A percentile compares a stretch with the other conserved stretches of the same genome.
phyloP scores from a whole-genome alignment of 2,113 vertebrate genomes.

The Tricholaema leucomelas region DNA sequence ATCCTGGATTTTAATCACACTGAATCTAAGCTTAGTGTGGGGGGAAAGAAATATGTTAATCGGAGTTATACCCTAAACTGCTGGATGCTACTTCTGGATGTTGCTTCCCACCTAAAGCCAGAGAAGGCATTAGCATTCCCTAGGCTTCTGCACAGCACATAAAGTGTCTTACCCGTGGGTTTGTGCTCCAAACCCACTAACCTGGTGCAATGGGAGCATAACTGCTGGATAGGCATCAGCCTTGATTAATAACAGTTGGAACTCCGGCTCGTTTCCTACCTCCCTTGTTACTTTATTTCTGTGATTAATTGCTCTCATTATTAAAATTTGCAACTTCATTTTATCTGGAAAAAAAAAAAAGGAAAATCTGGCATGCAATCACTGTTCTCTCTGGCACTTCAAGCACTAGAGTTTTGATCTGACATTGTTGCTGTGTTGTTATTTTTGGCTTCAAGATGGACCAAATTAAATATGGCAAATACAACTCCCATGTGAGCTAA shows the following conservation, averaged over 20 bases:
- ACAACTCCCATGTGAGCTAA: background rate
- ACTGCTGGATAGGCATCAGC: background rate
- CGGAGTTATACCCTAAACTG: background rate
- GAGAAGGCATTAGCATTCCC: background rate
- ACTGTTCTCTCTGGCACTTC: background rate
- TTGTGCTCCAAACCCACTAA: background rate
- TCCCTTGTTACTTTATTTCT: background rate
- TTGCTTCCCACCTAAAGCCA: background rate
- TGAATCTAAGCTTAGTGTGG: background rate
- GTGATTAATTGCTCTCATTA: background rate
- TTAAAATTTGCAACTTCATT: background rate
- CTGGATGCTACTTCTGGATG: background rate
- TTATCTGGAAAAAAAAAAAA: background rate
- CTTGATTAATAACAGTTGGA: background rate
- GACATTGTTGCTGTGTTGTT: accelerated
- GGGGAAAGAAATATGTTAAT: accelerated
- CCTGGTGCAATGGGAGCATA: background rate
- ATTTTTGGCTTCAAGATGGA: background rate
- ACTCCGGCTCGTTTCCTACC: background rate
- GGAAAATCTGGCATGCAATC: background rate
- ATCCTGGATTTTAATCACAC: background rate
- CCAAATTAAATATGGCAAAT: background rate
- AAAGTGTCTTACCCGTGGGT: accelerated
- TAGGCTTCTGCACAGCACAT: background rate
- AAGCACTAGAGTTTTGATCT: background rate